Base-by-base conservation (phyloP, 2,113 vertebrate species). In the Podilymbus podiceps region DNA sequence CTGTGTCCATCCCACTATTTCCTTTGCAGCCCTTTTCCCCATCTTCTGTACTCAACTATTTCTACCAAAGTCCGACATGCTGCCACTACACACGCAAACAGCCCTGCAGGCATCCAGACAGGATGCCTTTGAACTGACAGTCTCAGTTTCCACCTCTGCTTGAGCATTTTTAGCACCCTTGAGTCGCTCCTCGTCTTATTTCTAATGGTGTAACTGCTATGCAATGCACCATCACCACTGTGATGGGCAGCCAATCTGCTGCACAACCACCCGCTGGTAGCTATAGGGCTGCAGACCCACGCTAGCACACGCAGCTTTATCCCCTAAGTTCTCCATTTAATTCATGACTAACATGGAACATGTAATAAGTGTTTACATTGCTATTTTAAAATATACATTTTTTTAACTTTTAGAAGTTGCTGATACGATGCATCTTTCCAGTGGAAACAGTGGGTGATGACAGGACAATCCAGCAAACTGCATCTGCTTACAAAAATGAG, bases 401-500 rank as follows among this genome's bases (percentile, higher is more conserved):
- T 42, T 80, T 85, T 53, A 47, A 63, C 59, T 59, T 72, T 84
- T 85, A 56, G 49, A 95, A 96, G 89, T 91, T 88, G 79, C 93
- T 97, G 96, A 93, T 96, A 95, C 0, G 35, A 94, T 91, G 88
- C 88, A 95, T 96, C 90, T 96, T 96, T 93, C 35, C 71, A 83
- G 53, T 67, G 89, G 87, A 92, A 95, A 74, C 76, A 53, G 71
- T n/a, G 75, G 80, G 96, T 89, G 95, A 87, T 96, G 88, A 97
- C 89, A 94, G 64, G 90, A 90, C 93, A 93, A 90, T 96, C 72
- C 91, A 96, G 93, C 52, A 93, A 96, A 69, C 76, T 85, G 90
- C 96, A 81, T 97, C 87, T 93, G 89, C 91, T 97, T 95, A 96
- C 94, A 97, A 95, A 95, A 96, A 95, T 91, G 89, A 97, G 89